A percentile compares a stretch with the other conserved stretches of the same genome.
phyloP scores from a whole-genome alignment of 2,888 invertebrate genomes.

The Zele albiditarsus region DNA sequence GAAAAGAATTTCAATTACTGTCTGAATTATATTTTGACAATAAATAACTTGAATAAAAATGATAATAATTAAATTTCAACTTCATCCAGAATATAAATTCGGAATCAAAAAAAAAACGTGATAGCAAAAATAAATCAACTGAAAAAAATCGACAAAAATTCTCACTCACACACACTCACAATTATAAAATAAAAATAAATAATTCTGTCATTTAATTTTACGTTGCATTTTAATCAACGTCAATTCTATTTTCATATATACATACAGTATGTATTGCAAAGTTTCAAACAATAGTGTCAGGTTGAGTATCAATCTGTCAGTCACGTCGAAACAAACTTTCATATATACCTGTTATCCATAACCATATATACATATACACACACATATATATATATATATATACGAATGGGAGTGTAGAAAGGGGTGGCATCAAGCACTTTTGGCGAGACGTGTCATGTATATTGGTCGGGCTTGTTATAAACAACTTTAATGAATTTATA shows the following conservation, averaged over 20 bases:
- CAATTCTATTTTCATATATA: neutral
- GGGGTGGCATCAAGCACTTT: neutral
- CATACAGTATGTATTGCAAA: neutral
- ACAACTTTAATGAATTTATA: slow-evolving; percentile 28
- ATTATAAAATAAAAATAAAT: neutral
- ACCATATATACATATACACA: too few species aligned
- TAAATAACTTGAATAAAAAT: too few species aligned
- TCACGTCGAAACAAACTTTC: slow-evolving; percentile 17
- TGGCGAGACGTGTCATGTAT: slow-evolving; percentile 14
- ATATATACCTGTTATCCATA: neutral
- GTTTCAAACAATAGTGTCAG: slow-evolving; percentile 24
- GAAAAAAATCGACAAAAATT: neutral
- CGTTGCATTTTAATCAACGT: slow-evolving; percentile 1
- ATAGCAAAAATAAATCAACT: too few species aligned
- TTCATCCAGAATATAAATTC: too few species aligned
- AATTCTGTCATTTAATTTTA: neutral
- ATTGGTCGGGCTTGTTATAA: slow-evolving; percentile 18
- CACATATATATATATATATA: too few species aligned
- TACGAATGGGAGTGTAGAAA: neutral
- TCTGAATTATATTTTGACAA: too few species aligned
- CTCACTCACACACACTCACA: too few species aligned
- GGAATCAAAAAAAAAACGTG: too few species aligned
- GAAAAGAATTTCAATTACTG: too few species aligned
- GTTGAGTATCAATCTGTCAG: slow-evolving; percentile 30
- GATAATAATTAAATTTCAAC: too few species aligned